These are phyloP conservation scores for Clostera curtula DNA, from an alignment of 2,888 invertebrate species.

Conservation along the genomic window DNA sequence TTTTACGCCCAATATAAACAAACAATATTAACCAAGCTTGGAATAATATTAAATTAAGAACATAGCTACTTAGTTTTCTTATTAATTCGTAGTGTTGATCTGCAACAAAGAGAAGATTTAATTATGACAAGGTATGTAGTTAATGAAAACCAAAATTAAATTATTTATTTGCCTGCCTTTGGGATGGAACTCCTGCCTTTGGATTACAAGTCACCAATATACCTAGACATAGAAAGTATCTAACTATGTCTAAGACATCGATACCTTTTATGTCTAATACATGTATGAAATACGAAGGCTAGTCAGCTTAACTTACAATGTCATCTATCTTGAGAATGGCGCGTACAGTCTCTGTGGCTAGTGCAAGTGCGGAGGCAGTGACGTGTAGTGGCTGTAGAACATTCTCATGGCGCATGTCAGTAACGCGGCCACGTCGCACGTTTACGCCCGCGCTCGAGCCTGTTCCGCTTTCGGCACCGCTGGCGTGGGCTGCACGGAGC, in stretches of 20 bases:
- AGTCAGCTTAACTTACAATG: constrained; percentile 87
- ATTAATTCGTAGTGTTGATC: constrained; percentile 69
- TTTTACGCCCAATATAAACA: too few species aligned
- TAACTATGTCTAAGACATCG: too few species aligned
- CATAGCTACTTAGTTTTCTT: not conserved
- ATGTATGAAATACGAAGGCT: too few species aligned
- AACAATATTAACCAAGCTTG: too few species aligned
- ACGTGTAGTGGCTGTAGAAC: constrained; percentile 98
- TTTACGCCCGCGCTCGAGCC: constrained; percentile 94
- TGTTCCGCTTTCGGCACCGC: constrained; percentile 79
- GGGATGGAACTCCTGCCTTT: too few species aligned
- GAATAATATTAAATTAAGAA: not conserved
- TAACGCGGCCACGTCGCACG: constrained; percentile 96
- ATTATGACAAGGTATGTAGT: not conserved
- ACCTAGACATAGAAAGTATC: too few species aligned
- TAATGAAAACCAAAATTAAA: not conserved
- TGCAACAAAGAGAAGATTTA: constrained; percentile 44
- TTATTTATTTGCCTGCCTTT: too few species aligned
- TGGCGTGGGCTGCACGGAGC: constrained; percentile 93
- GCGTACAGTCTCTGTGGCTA: constrained; percentile 97
- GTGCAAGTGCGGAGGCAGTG: constrained; percentile 91
- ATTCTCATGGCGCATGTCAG: constrained; percentile 97
- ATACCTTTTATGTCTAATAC: too few species aligned
- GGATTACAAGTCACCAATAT: too few species aligned
- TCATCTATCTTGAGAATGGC: constrained; percentile 99